Conservation (phyloP, 2,888 invertebrate genomes). For the Elegia similella region DNA sequence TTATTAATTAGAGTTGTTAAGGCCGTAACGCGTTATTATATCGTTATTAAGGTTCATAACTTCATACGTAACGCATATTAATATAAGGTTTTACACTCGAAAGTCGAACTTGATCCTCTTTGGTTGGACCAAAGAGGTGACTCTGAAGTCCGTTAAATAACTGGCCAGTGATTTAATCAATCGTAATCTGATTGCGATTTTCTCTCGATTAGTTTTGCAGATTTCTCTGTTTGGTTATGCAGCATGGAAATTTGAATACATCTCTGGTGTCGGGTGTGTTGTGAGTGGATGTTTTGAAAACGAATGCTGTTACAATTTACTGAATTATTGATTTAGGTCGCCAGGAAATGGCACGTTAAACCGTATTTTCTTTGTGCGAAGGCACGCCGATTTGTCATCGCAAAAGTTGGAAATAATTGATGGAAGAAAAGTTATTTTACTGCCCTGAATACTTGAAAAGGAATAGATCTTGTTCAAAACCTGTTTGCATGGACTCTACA, state of each 20-base stretch:
- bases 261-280: not conserved
- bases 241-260: conserved; percentile 12
- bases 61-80: conserved; percentile 17
- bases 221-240: conserved; percentile 47
- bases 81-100: conserved; percentile 22
- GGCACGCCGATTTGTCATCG: too few species aligned
- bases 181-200: conserved; percentile 44
- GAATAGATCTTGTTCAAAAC: too few species aligned
- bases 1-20: conserved; percentile 2
- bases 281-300: conserved; percentile 3
- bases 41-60: not conserved
- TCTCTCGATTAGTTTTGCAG: conserved; percentile 48
- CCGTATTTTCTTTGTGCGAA: too few species aligned
- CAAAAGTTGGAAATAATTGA: too few species aligned
- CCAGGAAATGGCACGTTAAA: not conserved
- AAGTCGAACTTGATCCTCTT: conserved; percentile 22
- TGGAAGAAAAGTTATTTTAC: too few species aligned
- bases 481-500: too few species aligned
- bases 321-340: not conserved
- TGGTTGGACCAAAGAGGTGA: conserved; percentile 27
- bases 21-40: conserved; percentile 2
- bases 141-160: conserved; percentile 50
- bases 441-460: too few species aligned
- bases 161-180: conserved; percentile 51
- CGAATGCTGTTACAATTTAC: not conserved